A percentile compares a stretch with the other conserved stretches of the same genome.
Conservation (phyloP, 2,888 invertebrate genomes). For the Folsomia manolachei region DNA sequence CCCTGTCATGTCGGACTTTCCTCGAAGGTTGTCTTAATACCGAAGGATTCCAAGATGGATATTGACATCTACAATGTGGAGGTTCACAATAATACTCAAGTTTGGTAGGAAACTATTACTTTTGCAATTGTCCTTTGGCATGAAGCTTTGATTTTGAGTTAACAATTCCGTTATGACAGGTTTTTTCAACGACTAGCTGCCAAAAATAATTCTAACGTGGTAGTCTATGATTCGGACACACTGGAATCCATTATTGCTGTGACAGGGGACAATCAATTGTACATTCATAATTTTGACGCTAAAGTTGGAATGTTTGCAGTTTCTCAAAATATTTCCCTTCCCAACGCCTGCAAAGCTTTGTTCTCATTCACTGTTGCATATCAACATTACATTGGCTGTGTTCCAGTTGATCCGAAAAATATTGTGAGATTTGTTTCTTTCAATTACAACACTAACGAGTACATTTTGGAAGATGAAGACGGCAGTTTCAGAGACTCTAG, state of each 20-base stretch:
- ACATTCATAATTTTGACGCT: conserved; percentile 27
- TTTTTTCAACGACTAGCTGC: conserved; percentile 27
- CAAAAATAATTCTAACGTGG: conserved; percentile 10
- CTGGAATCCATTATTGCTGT: conserved; percentile 30
- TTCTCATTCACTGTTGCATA: conserved; percentile 37
- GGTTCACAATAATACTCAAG: conserved; percentile 17
- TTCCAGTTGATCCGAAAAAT: conserved; percentile 16
- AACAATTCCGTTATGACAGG: conserved; percentile 9
- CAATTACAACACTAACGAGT: conserved; percentile 33
- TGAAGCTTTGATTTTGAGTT: neutral
- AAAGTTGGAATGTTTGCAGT: conserved; percentile 18
- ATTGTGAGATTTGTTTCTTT: conserved; percentile 30
- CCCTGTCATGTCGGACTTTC: conserved; percentile 18
- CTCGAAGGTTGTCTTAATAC: conserved; percentile 31
- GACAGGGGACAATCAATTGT: conserved; percentile 13
- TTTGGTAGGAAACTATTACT: conserved; percentile 31
- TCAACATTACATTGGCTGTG: conserved; percentile 34
- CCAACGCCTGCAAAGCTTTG: conserved; percentile 18
- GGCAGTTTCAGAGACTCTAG: conserved; percentile 14
- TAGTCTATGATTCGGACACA: conserved; percentile 32
- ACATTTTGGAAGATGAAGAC: conserved; percentile 8
- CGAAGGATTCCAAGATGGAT: conserved; percentile 11
- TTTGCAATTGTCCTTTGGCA: neutral
- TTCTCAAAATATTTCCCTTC: conserved; percentile 12
- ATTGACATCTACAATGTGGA: conserved; percentile 40